A percentile compares a stretch with the other conserved stretches of the same genome.
Conservation (phyloP, 1,140 invertebrate genomes). For the Dysdera silvatica region DNA sequence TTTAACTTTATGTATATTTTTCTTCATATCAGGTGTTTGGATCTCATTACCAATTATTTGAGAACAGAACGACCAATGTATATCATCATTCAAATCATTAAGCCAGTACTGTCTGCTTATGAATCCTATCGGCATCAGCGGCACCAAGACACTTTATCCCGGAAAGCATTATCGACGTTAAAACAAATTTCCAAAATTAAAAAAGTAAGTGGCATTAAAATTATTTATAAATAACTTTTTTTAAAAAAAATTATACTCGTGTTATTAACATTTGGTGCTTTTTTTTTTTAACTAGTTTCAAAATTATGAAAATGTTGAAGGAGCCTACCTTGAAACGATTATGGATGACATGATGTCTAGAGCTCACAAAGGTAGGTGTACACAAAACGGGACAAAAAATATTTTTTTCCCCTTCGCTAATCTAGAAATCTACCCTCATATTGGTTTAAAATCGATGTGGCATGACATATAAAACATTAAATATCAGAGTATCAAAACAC, state of each 20-base stretch:
- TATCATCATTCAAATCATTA: conserved; percentile 13
- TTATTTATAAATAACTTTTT: not conserved
- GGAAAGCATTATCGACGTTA: conserved; percentile 7
- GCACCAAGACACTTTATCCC: conserved; percentile 3
- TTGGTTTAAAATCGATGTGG: too few relatives aligned
- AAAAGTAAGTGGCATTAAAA: conserved; percentile 7
- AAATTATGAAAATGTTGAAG: not conserved
- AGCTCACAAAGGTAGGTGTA: conserved; percentile 12
- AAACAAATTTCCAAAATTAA: conserved; percentile 3
- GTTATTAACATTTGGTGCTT: not conserved
- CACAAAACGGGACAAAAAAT: too few relatives aligned
- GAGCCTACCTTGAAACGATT: conserved; percentile 1
- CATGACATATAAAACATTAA: too few relatives aligned
- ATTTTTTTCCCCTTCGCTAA: not conserved
- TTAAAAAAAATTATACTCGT: not conserved
- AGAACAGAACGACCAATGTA: conserved; percentile 7
- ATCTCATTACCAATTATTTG: conserved; percentile 10
- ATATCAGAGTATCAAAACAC: too few relatives aligned
- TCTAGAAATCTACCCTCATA: not conserved
- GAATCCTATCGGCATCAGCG: conserved; percentile 1
- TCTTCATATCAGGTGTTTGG: conserved; percentile 12
- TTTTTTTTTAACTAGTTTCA: conserved; percentile 6
- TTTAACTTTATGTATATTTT: not conserved
- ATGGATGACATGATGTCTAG: conserved; percentile 2
- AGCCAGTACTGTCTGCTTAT: conserved; percentile 16